Evolutionary conservation across 1,140 invertebrate species (phyloP).

Genomic region (Parapsyche elsis): DNA sequence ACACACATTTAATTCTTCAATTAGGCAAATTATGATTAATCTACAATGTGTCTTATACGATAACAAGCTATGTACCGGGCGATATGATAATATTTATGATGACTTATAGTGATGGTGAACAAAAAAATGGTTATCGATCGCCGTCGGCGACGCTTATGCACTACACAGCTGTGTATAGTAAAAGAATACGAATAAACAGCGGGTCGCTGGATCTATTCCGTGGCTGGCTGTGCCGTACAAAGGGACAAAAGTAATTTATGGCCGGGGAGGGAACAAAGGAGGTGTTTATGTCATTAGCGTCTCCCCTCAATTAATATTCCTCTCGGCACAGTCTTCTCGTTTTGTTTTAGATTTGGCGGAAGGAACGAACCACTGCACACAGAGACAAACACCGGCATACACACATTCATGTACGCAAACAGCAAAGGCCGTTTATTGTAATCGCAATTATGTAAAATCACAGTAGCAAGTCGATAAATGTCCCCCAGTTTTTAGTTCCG

Average conservation of each 20-base stretch:
- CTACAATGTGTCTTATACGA: no score
- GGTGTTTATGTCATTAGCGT: constrained; percentile 49
- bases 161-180: neutral
- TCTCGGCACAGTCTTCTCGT: constrained; percentile 17
- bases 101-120: neutral
- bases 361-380: neutral
- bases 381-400: no score
- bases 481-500: no score
- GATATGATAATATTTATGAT: no score
- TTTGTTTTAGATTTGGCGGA: constrained; percentile 37
- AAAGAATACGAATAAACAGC: constrained; percentile 30
- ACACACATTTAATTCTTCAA: no score
- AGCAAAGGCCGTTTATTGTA: no score
- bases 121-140: neutral
- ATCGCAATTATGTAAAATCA: no score
- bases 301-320: constrained; percentile 50
- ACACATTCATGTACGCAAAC: constrained; percentile 1
- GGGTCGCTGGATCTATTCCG: neutral
- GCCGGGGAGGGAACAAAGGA: constrained; percentile 42
- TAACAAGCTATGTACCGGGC: no score
- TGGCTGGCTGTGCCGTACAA: neutral
- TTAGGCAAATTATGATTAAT: no score
- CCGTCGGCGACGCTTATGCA: neutral
- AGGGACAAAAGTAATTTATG: constrained; percentile 43
- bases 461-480: no score